Evolutionary conservation across 1,140 invertebrate species (phyloP), one percentile per base, ranked within the genome.

Genomic region (Leptopilina clavipes): DNA sequence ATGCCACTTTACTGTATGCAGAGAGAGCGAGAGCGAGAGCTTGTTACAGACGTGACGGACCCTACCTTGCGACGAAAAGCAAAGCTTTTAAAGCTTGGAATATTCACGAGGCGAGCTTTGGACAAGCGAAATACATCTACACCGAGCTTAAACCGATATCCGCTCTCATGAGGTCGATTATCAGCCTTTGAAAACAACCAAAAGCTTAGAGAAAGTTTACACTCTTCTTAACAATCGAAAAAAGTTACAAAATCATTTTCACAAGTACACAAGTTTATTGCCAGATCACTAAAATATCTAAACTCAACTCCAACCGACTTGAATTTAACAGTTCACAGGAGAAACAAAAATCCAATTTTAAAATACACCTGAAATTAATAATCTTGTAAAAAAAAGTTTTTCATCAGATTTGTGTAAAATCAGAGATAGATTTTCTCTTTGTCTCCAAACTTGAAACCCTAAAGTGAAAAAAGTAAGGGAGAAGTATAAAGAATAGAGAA

Each of bases 111-210:
- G 79, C 81, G 74, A 82, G 82, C 85, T 86, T 89, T 86, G 89
- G 88, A 90, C 89, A 89, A 88, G 88, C 87, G 87, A 88, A 88
- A 88, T 85, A 88, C 86, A 87, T 88, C 87, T 81, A 81, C 78
- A 79, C 80, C 79, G 80, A 74, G 75, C 79, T 65, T 65, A 65
- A n/a, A 65, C 59, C 59, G 22, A 65, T 65, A 65, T 65, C 59
- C 59, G 59, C 25, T 65, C 59, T 65, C 59, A 14, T 14, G 19
- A 65, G 59, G 22, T 65, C 59, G 59, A 65, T 65, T 65, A 65
- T 65, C 59, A 65, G 59, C 59, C 59, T 65, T 65, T 65, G 59
- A 31, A n/a, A 65, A 14, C 12, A 3, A 12, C 14, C 25, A n/a
- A 65, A 65, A 65, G 25, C 31, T 31, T 31, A 65, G 59, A 65